phyloP scores from a whole-genome alignment of 1,140 invertebrate genomes.

The Nixonia krombeini region DNA sequence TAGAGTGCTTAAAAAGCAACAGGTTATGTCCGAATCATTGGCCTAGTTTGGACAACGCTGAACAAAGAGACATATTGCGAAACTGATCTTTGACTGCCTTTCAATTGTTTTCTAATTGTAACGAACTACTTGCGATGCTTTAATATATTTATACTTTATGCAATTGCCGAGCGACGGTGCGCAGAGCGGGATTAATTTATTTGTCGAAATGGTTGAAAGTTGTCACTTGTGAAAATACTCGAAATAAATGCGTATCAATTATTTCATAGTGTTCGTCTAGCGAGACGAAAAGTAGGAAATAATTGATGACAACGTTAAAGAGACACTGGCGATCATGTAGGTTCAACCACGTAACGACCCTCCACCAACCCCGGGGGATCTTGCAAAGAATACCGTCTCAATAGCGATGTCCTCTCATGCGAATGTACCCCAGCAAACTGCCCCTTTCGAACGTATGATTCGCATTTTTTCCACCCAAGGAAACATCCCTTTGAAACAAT shows the following conservation, averaged over 20 bases:
- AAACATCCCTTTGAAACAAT: constrained; percentile 38
- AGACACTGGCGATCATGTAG: constrained; percentile 66
- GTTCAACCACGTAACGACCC: constrained; percentile 45
- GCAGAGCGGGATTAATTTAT: too few species aligned
- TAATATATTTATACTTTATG: too few species aligned
- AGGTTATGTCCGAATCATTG: too few species aligned
- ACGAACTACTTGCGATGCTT: too few species aligned
- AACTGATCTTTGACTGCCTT: too few species aligned
- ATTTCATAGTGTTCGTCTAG: constrained; percentile 46
- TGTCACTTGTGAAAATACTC: constrained; percentile 11
- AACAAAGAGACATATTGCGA: too few species aligned
- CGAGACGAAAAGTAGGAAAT: constrained; percentile 66
- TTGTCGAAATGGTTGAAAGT: background rate
- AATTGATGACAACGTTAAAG: constrained; percentile 65
- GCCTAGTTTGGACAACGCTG: too few species aligned
- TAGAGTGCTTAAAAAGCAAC: too few species aligned
- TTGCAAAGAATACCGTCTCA: constrained; percentile 56
- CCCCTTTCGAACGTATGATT: constrained; percentile 43
- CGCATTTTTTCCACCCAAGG: constrained; percentile 46
- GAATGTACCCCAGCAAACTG: constrained; percentile 53
- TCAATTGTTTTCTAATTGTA: too few species aligned
- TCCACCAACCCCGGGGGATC: constrained; percentile 56
- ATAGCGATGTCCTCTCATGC: constrained; percentile 48
- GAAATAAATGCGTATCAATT: constrained; percentile 46
- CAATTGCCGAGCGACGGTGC: too few species aligned